These are phyloP conservation scores for Myotis myotis DNA, from an alignment of 2,797 vertebrate species.

Conservation along the genomic window DNA sequence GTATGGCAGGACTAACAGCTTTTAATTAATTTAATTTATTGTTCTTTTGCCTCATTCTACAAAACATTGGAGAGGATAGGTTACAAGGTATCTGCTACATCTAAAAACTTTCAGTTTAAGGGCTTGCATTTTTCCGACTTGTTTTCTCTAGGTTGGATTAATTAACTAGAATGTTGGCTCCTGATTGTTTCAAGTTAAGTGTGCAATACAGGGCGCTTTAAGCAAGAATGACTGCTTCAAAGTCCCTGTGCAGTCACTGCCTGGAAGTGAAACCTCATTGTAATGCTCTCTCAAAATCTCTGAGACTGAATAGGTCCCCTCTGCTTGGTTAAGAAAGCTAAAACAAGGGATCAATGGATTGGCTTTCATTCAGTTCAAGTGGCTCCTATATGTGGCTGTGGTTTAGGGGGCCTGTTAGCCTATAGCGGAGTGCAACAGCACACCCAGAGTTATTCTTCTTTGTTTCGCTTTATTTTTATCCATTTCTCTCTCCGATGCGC, in stretches of 20 bases:
- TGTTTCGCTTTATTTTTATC: background rate
- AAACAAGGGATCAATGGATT: background rate
- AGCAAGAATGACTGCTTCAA: conserved; percentile 38
- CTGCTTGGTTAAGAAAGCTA: conserved; percentile 23
- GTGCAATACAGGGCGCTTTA: conserved; percentile 32
- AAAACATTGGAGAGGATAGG: background rate
- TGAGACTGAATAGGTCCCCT: background rate
- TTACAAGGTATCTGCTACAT: conserved; percentile 10
- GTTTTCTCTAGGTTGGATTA: conserved; percentile 49
- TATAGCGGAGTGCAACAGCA: background rate
- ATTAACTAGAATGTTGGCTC: conserved; percentile 53
- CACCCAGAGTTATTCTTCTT: background rate
- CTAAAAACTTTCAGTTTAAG: conserved; percentile 39
- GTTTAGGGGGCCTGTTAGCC: background rate
- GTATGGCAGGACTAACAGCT: background rate
- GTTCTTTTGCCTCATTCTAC: background rate
- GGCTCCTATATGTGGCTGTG: background rate
- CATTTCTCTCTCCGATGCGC: background rate
- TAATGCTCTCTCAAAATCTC: background rate
- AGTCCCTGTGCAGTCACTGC: conserved; percentile 37
- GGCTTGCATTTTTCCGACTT: conserved; percentile 2
- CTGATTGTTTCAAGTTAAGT: conserved; percentile 60
- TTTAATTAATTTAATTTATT: conserved; percentile 36
- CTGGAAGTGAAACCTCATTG: conserved; percentile 36
- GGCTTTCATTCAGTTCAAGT: background rate